Base-by-base conservation (phyloP, 2,888 invertebrate species). In the Tipula helvola region DNA sequence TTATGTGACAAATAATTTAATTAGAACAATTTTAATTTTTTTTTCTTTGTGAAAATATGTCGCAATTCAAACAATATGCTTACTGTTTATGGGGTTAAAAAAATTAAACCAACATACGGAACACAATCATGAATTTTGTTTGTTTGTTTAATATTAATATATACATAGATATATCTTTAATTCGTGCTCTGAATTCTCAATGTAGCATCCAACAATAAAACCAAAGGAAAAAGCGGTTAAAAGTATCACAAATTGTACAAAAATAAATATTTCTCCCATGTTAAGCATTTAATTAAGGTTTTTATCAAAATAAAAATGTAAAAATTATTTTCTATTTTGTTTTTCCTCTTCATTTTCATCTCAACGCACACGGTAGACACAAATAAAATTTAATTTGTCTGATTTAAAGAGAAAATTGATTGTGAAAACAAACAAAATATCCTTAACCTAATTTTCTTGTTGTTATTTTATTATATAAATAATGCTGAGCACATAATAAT, bases 351-450 rank as follows among this genome's bases (percentile, higher is more conserved):
- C 28, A 28, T 71, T 71, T 28, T 8, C 18, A 71, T 71, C 28
- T 18, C 10, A 28, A 2, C 28, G 28, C 28, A 28, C 28, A 28
- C 13, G 2, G 28, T 71, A 28, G 28, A 71, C 71, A 71, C 71
- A 71, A 71, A 71, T 71, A 28, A 28, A 71, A 71, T 71, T 28
- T 71, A 71, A 71, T 71, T 71, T 71, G 71, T 71, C 71, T 71
- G 71, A 71, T 71, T 71, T 71, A 71, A 71, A 71, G 71, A 71
- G 71, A 71, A 71, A 71, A 71, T 71, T 71, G 71, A 71, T 71
- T 71, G 71, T 28, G 28, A 71, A 71, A 71, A 71, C 71, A 71
- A 71, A 71, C 71, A 71, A 28, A 71, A 71, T 71, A 71, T 71
- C 71, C 71, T 71, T 71, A 71, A 71, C 18, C 18, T 71, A 71